Evolutionary conservation across 2,113 vertebrate genomes (phyloP).

Genomic region (Laticauda laticaudata): DNA sequence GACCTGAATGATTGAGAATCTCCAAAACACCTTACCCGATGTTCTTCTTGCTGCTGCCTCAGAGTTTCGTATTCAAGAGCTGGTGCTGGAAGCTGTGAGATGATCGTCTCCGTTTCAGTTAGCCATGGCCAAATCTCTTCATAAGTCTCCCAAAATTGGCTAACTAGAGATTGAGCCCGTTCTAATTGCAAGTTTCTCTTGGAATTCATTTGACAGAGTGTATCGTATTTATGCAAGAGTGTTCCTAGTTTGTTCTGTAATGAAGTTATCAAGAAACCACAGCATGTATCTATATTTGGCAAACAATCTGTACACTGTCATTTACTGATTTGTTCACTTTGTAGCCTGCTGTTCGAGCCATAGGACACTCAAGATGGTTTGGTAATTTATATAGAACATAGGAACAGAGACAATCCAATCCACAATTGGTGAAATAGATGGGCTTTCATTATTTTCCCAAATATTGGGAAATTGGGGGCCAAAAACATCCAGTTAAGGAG

Average conservation of each 20-base stretch:
- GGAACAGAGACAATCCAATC: not conserved
- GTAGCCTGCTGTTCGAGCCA: not conserved
- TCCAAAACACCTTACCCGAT: slow-evolving; percentile 79
- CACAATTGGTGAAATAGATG: not conserved
- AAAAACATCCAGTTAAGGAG: not conserved
- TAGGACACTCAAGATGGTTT: not conserved
- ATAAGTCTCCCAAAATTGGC: slow-evolving; percentile 97
- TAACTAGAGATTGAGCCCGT: slow-evolving; percentile 87
- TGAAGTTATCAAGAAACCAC: slow-evolving; percentile 20
- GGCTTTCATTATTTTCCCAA: not conserved
- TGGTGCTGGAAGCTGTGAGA: slow-evolving; percentile 83
- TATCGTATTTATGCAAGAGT: slow-evolving; percentile 82
- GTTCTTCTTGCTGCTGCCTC: slow-evolving; percentile 92
- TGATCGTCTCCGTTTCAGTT: slow-evolving; percentile 80
- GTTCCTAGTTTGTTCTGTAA: slow-evolving; percentile 80
- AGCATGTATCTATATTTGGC: not conserved
- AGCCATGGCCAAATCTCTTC: slow-evolving; percentile 97
- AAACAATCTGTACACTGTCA: not conserved
- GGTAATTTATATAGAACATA: not conserved
- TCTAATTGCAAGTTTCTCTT: slow-evolving; percentile 95
- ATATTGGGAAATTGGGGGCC: not conserved
- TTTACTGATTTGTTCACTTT: not conserved
- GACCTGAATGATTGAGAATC: not conserved
- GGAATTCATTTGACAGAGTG: slow-evolving; percentile 89
- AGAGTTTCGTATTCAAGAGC: slow-evolving; percentile 93